Conservation (phyloP, 2,113 vertebrate genomes). For the Rynchops niger region DNA sequence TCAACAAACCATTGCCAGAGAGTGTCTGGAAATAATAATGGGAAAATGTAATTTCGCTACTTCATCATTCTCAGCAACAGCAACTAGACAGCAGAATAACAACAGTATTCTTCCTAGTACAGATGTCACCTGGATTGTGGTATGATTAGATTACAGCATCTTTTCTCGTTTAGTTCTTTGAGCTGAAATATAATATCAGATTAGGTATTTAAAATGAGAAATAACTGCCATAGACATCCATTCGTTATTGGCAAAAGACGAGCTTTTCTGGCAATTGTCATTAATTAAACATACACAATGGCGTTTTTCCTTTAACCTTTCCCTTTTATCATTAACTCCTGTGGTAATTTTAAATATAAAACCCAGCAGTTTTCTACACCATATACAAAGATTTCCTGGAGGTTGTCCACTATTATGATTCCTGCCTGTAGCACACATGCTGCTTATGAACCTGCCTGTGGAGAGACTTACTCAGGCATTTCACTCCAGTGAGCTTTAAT, state of each 20-base stretch:
- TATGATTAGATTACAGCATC: constrained; percentile 73
- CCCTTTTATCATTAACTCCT: neutral
- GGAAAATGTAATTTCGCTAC: constrained; percentile 81
- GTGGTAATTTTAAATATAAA: constrained; percentile 6
- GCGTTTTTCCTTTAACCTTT: neutral
- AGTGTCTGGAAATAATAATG: constrained; percentile 84
- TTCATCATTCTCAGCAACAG: constrained; percentile 77
- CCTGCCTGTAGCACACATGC: neutral
- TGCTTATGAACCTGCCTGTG: neutral
- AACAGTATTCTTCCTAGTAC: constrained; percentile 75
- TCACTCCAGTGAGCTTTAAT: constrained; percentile 30
- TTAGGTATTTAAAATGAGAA: constrained; percentile 64
- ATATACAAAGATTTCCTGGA: neutral
- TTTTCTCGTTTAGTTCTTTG: constrained; percentile 65
- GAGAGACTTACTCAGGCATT: neutral
- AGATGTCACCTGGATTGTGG: constrained; percentile 73
- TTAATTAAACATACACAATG: constrained; percentile 1
- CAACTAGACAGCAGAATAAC: constrained; percentile 77
- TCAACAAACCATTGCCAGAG: constrained; percentile 81
- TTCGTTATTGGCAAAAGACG: constrained; percentile 5
- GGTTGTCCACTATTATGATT: neutral
- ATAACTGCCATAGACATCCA: constrained; percentile 24
- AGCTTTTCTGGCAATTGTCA: constrained; percentile 24
- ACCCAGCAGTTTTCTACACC: neutral
- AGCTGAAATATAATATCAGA: constrained; percentile 63